Conservation (phyloP, 2,113 vertebrate species). For the Pelmatolapia mariae region DNA sequence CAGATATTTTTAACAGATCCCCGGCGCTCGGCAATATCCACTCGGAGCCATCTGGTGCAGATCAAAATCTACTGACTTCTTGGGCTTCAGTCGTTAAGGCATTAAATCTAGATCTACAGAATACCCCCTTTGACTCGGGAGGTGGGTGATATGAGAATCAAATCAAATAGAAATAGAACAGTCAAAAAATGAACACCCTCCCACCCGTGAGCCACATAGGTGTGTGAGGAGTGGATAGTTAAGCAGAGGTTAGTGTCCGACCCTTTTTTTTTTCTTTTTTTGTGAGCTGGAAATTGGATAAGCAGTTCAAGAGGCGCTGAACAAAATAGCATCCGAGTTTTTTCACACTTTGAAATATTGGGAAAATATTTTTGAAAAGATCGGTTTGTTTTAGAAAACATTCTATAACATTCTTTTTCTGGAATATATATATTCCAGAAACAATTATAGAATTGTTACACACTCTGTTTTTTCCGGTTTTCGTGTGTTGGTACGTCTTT, state of each 20-base stretch:
- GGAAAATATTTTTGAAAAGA: neutral
- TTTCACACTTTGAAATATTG: neutral
- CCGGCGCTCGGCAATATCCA: conserved; percentile 79
- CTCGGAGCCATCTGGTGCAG: conserved; percentile 88
- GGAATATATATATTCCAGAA: neutral
- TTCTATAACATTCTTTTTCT: neutral
- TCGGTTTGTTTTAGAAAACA: neutral
- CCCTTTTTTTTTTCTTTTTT: neutral
- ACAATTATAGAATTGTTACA: neutral
- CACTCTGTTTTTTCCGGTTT: neutral
- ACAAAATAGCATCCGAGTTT: neutral
- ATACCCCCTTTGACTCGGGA: conserved; percentile 41
- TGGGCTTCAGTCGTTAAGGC: conserved; percentile 76
- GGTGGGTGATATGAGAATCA: conserved; percentile 50
- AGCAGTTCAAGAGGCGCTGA: conserved; percentile 12
- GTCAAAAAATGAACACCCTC: conserved; percentile 45
- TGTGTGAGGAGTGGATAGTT: conserved; percentile 33
- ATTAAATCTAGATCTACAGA: conserved; percentile 74
- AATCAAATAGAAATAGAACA: conserved; percentile 48
- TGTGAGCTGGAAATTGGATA: conserved; percentile 9
- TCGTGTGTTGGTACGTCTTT: neutral
- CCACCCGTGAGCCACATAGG: neutral
- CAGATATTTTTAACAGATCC: conserved; percentile 85
- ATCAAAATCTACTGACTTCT: conserved; percentile 85
- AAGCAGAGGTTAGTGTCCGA: conserved; percentile 17